Percentiles rank a stretch among this genome's conserved stretches.
Evolutionary conservation across 2,888 invertebrate species (phyloP).

Genomic region (Ptilodon capucinus): DNA sequence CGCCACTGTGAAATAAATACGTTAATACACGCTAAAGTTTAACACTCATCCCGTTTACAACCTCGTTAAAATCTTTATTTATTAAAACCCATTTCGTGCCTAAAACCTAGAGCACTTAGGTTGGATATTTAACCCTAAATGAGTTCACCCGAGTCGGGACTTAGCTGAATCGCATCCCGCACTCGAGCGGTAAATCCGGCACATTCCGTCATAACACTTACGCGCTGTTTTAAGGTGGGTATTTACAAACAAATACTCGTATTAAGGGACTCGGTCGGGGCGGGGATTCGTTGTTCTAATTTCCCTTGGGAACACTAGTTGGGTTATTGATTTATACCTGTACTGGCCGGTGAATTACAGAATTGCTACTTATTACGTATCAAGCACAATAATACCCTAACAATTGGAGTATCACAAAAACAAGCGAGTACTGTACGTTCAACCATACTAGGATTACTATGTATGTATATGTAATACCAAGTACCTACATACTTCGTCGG

Average conservation of each 20-base stretch:
- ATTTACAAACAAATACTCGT: background rate
- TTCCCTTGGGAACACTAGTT: background rate
- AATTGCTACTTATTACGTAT: too few species aligned
- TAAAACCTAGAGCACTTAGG: conserved; percentile 7
- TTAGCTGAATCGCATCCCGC: conserved; percentile 10
- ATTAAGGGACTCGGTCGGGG: background rate
- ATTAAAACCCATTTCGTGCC: conserved; percentile 1
- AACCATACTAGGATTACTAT: too few species aligned
- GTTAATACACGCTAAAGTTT: conserved; percentile 1
- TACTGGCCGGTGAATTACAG: background rate
- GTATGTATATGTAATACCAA: too few species aligned
- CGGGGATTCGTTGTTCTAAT: background rate
- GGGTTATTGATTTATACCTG: background rate
- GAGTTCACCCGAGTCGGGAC: conserved; percentile 8
- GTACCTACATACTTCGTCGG: too few species aligned
- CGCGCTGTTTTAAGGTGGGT: background rate
- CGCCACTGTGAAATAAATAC: background rate
- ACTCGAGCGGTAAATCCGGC: conserved; percentile 14
- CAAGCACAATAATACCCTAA: too few species aligned
- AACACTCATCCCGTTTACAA: background rate
- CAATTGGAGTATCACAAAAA: too few species aligned
- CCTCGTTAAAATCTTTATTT: conserved; percentile 5
- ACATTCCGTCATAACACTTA: conserved; percentile 13
- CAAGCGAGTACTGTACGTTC: too few species aligned
- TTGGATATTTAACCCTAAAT: conserved; percentile 13